phyloP scores from a whole-genome alignment of 2,888 invertebrate genomes.

The Cacoxenus indagator region DNA sequence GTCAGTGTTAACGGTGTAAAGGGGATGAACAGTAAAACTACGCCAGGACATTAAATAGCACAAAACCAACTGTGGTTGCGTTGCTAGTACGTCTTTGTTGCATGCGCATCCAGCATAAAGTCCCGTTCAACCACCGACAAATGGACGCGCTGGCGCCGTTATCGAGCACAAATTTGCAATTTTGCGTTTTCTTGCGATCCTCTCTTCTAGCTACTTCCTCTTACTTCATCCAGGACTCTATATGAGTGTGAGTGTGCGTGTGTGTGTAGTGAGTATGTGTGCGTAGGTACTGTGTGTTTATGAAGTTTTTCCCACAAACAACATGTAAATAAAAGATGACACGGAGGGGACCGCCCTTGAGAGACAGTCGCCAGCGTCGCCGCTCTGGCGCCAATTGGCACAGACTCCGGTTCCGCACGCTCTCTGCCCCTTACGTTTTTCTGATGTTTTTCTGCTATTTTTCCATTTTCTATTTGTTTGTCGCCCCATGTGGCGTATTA shows the following conservation, averaged over 20 bases:
- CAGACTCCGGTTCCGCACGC: conserved; percentile 27
- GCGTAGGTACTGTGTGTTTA: conserved; percentile 35
- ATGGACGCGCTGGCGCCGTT: conserved; percentile 29
- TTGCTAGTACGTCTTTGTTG: conserved; percentile 24
- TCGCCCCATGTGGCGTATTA: background rate
- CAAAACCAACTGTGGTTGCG: conserved; percentile 21
- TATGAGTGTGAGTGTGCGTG: conserved; percentile 35
- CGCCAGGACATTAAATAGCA: conserved; percentile 25
- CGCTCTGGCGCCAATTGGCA: conserved; percentile 54
- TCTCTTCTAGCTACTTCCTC: conserved; percentile 41
- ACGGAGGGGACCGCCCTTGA: conserved; percentile 10
- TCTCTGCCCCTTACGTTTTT: conserved; percentile 33
- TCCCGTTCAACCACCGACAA: background rate
- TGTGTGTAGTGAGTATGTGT: background rate
- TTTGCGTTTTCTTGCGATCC: conserved; percentile 43
- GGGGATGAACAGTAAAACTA: too few species aligned
- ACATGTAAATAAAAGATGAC: conserved; percentile 48
- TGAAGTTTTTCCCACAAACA: conserved; percentile 35
- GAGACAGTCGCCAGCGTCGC: conserved; percentile 46
- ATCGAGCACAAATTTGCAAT: conserved; percentile 55
- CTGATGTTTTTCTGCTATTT: conserved; percentile 36
- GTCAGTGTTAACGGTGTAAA: too few species aligned
- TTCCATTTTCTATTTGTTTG: conserved; percentile 54
- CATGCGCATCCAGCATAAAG: conserved; percentile 22
- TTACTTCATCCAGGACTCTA: conserved; percentile 20